These are phyloP conservation scores for Synergus japonicus DNA, from an alignment of 2,888 invertebrate species.

Conservation along the genomic window DNA sequence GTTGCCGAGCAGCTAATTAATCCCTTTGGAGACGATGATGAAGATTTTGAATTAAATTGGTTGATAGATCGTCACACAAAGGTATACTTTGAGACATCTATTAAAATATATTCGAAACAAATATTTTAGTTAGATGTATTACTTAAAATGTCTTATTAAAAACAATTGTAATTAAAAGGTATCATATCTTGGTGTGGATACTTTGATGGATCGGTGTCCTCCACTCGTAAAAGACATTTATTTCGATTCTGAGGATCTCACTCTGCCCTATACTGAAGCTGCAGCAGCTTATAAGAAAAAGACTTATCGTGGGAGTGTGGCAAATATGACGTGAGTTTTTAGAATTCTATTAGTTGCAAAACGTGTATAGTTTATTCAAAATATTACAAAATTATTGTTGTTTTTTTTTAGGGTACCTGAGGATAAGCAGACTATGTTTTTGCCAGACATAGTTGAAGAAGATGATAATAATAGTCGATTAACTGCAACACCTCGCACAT, in stretches of 20 bases:
- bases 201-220: slow-evolving; percentile 78
- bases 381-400: neutral
- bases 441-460: slow-evolving; percentile 80
- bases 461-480: slow-evolving; percentile 72
- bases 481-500: slow-evolving; percentile 65
- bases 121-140: too few species aligned
- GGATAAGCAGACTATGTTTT: slow-evolving; percentile 79
- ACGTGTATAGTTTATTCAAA: neutral
- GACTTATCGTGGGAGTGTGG: slow-evolving; percentile 80
- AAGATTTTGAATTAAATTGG: slow-evolving; percentile 83
- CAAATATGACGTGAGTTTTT: slow-evolving; percentile 79
- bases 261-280: slow-evolving; percentile 80
- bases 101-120: neutral
- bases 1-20: slow-evolving; percentile 82
- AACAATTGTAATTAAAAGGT: slow-evolving; percentile 70
- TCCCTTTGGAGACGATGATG: slow-evolving; percentile 83
- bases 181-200: slow-evolving; percentile 80
- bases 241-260: slow-evolving; percentile 78
- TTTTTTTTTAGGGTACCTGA: slow-evolving; percentile 77
- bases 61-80: slow-evolving; percentile 81
- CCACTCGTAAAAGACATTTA: slow-evolving; percentile 80
- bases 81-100: slow-evolving; percentile 66
- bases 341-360: neutral
- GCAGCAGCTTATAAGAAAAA: slow-evolving; percentile 80
- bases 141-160: too few species aligned